phyloP scores from a whole-genome alignment of 2,797 vertebrate genomes.

The Mareca penelope region DNA sequence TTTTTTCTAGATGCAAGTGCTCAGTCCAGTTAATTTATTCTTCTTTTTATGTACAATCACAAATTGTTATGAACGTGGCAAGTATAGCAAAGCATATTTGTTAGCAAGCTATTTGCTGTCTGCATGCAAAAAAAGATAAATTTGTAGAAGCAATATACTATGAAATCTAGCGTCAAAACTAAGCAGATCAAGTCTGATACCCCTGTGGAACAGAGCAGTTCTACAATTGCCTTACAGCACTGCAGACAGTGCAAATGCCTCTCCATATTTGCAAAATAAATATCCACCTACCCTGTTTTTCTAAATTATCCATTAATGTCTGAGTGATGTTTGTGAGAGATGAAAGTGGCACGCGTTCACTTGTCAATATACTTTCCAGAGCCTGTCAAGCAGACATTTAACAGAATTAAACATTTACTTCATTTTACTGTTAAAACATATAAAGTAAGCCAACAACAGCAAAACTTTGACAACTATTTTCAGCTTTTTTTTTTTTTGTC shows the following conservation, averaged over 20 bases:
- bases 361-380: slow-evolving; percentile 89
- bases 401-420: slow-evolving; percentile 24
- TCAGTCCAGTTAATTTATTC: neutral
- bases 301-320: slow-evolving; percentile 84
- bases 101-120: neutral
- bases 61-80: neutral
- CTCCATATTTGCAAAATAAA: neutral
- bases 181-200: neutral
- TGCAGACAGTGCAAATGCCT: neutral
- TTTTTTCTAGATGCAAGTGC: neutral
- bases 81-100: neutral
- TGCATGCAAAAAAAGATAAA: neutral
- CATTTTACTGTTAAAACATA: neutral
- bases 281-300: slow-evolving; percentile 85
- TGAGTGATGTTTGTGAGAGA: slow-evolving; percentile 86
- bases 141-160: neutral
- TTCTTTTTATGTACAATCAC: neutral
- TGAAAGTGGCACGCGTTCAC: slow-evolving; percentile 84
- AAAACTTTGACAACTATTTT: neutral
- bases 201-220: neutral
- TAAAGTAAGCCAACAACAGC: neutral
- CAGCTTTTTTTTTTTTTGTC: neutral
- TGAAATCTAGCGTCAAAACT: neutral
- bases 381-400: slow-evolving; percentile 81
- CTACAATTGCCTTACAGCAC: neutral